Evolutionary conservation across 2,888 invertebrate genomes (phyloP), one percentile per base, ranked within the genome.

Genomic region (Ennomos erosarius): DNA sequence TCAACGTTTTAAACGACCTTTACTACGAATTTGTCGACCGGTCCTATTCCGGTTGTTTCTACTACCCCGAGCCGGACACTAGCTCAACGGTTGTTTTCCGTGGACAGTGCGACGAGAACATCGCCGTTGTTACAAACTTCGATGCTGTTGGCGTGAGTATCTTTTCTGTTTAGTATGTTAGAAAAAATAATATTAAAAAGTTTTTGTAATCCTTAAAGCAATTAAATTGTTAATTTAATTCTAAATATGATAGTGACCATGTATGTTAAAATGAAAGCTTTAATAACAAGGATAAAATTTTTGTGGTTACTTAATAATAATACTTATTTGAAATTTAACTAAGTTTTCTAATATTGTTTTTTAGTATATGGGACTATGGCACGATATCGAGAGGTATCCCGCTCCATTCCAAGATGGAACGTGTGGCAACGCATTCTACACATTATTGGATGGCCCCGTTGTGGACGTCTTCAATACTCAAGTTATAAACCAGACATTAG

Each of bases 321-420:
- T n/a, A n/a, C n/a, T n/a, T n/a, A n/a, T n/a, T n/a, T n/a, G n/a
- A n/a, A n/a, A n/a, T n/a, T n/a, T n/a, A n/a, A n/a, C n/a, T n/a
- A n/a, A n/a, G n/a, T n/a, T n/a, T n/a, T n/a, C n/a, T n/a, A n/a
- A n/a, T n/a, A 39, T 26, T 16, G 47, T 35, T 34, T 58, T 40
- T 39, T 47, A 85, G 85, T 85, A 84, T 63, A 71, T 77, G 71
- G 78, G 77, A 8, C 55, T 75, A 9, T 88, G 88, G 88, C 77
- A 84, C 37, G 78, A 82, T 11, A 75, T 86, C n/a, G 75, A 78
- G 36, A 74, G 76, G 0, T 88, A 88, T 38, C 82, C 85, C 9
- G 65, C 67, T 0, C 57, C 60, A 0, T 84, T 79, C 70, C 84
- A 87, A 79, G 54, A 43, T 16, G 88, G 88, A 4, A 73, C 76